phyloP scores from a whole-genome alignment of 2,888 invertebrate genomes.

The Pristionchus exspectatus region DNA sequence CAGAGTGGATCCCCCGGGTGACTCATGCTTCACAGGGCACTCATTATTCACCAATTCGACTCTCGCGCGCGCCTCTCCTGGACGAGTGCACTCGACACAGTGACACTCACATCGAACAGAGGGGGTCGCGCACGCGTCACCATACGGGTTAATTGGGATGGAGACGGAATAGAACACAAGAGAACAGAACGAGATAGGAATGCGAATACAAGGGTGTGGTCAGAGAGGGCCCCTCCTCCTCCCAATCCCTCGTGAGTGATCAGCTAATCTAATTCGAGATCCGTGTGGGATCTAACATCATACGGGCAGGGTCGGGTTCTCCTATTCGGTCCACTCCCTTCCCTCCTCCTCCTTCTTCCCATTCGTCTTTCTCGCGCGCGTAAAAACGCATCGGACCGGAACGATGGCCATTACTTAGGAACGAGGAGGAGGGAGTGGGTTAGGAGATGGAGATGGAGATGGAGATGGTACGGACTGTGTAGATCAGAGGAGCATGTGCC shows the following conservation, averaged over 20 bases:
- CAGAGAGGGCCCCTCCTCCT: neutral
- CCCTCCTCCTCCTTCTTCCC: conserved; percentile 5
- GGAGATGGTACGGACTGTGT: neutral
- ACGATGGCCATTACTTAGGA: conserved; percentile 45
- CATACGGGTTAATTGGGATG: conserved; percentile 57
- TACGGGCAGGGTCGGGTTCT: conserved; percentile 1
- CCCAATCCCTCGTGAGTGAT: neutral
- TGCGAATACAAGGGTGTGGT: conserved; percentile 49
- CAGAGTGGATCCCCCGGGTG: conserved; percentile 4
- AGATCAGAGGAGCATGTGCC: conserved; percentile 12
- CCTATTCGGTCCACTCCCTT: conserved; percentile 2
- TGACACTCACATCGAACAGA: conserved; percentile 27
- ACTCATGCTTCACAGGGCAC: conserved; percentile 3
- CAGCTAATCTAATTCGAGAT: conserved; percentile 46
- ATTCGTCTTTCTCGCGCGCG: neutral
- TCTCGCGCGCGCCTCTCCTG: neutral
- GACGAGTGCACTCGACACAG: neutral
- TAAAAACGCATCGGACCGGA: conserved; percentile 46
- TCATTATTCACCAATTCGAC: conserved; percentile 12
- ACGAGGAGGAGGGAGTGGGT: neutral
- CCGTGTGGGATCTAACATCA: conserved; percentile 22
- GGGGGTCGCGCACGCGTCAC: conserved; percentile 56
- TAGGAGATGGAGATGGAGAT: neutral
- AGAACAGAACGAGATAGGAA: conserved; percentile 48
- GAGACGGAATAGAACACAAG: conserved; percentile 8